Evolutionary conservation across 2,797 vertebrate species (phyloP).

Genomic region (Pangasius sanitwongsei): DNA sequence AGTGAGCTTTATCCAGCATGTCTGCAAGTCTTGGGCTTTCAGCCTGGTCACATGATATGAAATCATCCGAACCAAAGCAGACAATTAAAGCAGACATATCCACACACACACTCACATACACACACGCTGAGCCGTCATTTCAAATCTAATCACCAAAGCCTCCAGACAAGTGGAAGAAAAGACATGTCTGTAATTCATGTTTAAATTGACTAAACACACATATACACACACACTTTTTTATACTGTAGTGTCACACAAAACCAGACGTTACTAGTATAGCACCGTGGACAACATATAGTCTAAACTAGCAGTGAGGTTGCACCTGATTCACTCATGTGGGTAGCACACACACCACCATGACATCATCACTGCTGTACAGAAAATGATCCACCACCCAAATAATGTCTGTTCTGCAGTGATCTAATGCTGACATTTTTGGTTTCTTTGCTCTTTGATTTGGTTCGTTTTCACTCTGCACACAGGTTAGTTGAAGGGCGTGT

Average conservation of each 20-base stretch:
- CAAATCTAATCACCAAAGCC: slow-evolving; percentile 14
- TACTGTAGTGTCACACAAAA: not conserved
- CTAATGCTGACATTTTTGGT: not conserved
- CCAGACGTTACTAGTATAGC: too few species aligned
- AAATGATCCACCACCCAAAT: not conserved
- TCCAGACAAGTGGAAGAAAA: slow-evolving; percentile 12
- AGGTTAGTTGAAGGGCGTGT: not conserved
- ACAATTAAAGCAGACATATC: slow-evolving; percentile 17
- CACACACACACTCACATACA: not conserved
- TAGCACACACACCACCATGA: not conserved
- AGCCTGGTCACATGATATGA: not conserved
- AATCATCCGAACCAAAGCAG: slow-evolving; percentile 7
- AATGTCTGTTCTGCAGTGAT: not conserved
- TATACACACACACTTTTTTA: not conserved
- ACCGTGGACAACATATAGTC: not conserved
- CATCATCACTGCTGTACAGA: not conserved
- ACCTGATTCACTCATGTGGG: not conserved
- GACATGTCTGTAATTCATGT: not conserved
- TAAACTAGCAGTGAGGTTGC: not conserved
- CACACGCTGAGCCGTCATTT: not conserved
- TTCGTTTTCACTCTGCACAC: not conserved
- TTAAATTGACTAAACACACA: not conserved
- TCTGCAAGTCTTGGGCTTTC: not conserved
- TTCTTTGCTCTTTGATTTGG: not conserved
- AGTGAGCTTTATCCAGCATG: slow-evolving; percentile 9